Evolutionary conservation across 2,888 invertebrate species (phyloP).

Genomic region (Macrosiphum euphorbiae): DNA sequence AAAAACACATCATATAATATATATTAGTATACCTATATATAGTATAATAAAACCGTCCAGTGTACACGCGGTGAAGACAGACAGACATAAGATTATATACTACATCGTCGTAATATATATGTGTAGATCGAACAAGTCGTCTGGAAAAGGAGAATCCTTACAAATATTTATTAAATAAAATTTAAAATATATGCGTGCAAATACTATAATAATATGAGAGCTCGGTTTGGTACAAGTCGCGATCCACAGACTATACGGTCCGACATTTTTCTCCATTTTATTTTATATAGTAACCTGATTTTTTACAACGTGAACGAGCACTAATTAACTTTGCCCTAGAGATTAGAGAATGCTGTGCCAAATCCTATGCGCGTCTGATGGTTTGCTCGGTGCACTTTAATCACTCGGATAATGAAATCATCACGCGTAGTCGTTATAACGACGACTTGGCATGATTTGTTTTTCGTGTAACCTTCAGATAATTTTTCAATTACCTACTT

Average conservation of each 20-base stretch:
- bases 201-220: neutral
- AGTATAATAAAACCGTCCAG: neutral
- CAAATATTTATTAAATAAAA: neutral
- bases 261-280: slow-evolving; percentile 28
- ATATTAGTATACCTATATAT: neutral
- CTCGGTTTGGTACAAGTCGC: slow-evolving; percentile 4
- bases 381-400: neutral
- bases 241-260: neutral
- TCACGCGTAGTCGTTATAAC: neutral
- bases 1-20: neutral
- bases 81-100: neutral
- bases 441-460: neutral
- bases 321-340: slow-evolving; percentile 34
- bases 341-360: slow-evolving; percentile 21
- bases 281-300: slow-evolving; percentile 41
- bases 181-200: neutral
- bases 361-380: neutral
- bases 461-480: slow-evolving; percentile 3
- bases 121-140: neutral
- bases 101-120: neutral
- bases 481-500: neutral
- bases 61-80: neutral
- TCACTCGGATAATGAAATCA: neutral
- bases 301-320: slow-evolving; percentile 12
- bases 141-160: neutral